Percentiles rank a stretch among this genome's conserved stretches.
These are phyloP conservation scores for Murina feae DNA, from an alignment of 2,113 vertebrate genomes.

Conservation along the genomic window DNA sequence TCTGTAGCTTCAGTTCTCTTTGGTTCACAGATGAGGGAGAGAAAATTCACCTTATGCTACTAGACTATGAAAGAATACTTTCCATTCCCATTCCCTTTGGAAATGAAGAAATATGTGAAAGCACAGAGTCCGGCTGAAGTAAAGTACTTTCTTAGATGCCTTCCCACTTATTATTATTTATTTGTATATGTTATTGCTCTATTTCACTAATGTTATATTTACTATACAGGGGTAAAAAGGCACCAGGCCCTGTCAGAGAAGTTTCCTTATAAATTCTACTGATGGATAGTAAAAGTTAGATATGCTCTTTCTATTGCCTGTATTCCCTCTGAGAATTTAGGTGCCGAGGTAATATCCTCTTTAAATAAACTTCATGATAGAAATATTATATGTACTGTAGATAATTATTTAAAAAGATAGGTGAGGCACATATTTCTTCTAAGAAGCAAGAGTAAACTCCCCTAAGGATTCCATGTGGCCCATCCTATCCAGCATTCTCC, in stretches of 20 bases:
- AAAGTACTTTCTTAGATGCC: background rate
- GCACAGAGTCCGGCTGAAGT: background rate
- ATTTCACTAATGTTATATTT: background rate
- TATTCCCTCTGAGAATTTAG: slow-evolving; percentile 6
- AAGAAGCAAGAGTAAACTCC: background rate
- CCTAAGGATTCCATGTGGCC: background rate
- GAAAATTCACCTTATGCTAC: background rate
- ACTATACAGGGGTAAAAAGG: background rate
- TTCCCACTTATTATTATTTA: background rate
- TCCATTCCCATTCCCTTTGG: background rate
- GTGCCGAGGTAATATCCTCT: background rate
- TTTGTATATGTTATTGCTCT: background rate
- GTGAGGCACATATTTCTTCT: background rate
- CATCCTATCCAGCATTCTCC: background rate
- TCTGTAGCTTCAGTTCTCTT: background rate
- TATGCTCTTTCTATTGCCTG: background rate
- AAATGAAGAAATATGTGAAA: background rate
- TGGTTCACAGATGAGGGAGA: background rate
- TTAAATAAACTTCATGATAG: slow-evolving; percentile 20
- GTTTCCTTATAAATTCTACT: background rate
- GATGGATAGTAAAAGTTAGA: background rate
- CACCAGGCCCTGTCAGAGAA: background rate
- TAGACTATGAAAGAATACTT: background rate
- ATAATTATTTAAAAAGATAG: background rate
- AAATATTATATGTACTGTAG: background rate